Base-by-base conservation (phyloP, 2,113 vertebrate species). In the Meleagris gallopavo region DNA sequence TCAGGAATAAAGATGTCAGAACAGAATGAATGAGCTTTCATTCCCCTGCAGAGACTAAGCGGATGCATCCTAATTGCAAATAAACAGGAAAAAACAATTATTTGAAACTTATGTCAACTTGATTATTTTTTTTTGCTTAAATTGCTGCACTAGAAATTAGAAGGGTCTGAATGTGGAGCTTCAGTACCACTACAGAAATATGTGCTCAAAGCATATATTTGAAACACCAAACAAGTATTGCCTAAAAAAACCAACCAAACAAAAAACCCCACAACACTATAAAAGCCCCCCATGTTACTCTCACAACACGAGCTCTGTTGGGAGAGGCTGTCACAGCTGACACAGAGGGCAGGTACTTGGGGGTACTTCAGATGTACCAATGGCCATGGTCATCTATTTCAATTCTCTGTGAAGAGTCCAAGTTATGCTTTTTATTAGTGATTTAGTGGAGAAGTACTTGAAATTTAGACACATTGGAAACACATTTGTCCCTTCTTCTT, bases 281-380 rank as follows among this genome's bases (percentile, higher is more conserved):
- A 20, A 24, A 43, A 65, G 13, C 2, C 2, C 41, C 4, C 13
- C 1, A 1, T 27, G 11, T 54, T 20, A 41, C 36, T 30, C 0
- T 50, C 2, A 0, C 34, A 9, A 6, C 2, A 30, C 32, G 11
- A 29, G n/a, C 25, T 43, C 41, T 13, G 38, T 14, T 57, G 88
- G 40, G 61, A 48, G 45, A 14, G 14, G 32, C 60, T 48, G 43
- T 48, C 25, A 3, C 29, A 40, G 60, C 36, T 43, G 14, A 7
- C 50, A 16, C 29, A 8, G 2, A 7, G 15, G 9, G 11, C 15
- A 13, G 64, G 20, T 13, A 3, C 41, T 4, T n/a, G 11, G 25
- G 19, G 27, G n/a, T 22, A 27, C 38, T 41, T 27, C 40, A 2
- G 29, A 27, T 7, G 14, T 21, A 36, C 20, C 11, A 13, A 17